Evolutionary conservation across 2,113 vertebrate genomes (phyloP).

Genomic region (Chionis minor): DNA sequence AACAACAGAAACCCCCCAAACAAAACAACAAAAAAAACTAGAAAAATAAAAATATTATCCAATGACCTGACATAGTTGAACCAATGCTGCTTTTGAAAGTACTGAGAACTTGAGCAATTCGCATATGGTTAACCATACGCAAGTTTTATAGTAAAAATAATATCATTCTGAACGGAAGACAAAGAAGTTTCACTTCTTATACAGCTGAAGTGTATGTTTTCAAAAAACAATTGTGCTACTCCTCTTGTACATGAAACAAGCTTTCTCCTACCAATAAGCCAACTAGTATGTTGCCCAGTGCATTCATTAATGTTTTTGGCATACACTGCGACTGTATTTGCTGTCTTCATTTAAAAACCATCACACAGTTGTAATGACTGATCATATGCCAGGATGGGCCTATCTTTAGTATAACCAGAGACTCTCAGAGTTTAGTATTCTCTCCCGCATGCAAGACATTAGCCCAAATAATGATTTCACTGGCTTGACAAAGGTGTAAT

Average conservation of each 20-base stretch:
- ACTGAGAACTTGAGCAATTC: neutral
- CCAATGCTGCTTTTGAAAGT: neutral
- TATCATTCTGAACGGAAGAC: neutral
- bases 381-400: neutral
- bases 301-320: neutral
- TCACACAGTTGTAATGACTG: neutral
- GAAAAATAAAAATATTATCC: fast-evolving
- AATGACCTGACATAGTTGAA: neutral
- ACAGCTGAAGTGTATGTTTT: neutral
- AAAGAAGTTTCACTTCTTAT: neutral
- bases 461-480: neutral
- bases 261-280: neutral
- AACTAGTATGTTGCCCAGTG: neutral
- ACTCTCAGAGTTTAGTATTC: neutral
- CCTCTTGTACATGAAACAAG: neutral
- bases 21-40: neutral
- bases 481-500: neutral
- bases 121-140: fast-evolving
- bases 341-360: neutral
- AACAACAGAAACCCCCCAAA: neutral
- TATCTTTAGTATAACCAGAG: neutral
- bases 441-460: neutral
- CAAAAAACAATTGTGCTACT: neutral
- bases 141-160: neutral
- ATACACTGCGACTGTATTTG: neutral